Percentiles rank a stretch among this genome's conserved stretches.
These are phyloP conservation scores for Thamnaconus septentrionalis DNA, from an alignment of 2,113 vertebrate genomes.

Conservation along the genomic window DNA sequence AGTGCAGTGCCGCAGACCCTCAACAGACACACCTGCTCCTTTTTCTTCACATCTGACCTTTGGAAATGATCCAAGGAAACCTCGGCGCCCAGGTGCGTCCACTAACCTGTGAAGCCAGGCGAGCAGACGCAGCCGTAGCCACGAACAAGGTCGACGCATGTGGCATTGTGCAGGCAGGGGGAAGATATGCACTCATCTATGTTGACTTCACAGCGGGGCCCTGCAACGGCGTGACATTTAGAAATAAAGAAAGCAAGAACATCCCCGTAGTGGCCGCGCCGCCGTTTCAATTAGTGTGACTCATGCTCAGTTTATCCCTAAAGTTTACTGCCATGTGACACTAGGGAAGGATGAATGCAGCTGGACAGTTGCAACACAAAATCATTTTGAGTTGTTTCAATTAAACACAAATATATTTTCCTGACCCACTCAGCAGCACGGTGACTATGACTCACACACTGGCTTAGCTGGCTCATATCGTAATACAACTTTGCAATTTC, in stretches of 20 bases:
- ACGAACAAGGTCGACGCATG: constrained; percentile 70
- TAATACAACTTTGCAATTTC: no score
- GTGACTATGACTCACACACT: no score
- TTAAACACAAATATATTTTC: no score
- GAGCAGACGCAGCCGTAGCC: constrained; percentile 73
- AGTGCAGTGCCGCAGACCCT: no score
- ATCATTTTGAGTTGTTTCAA: not conserved
- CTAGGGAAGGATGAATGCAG: not conserved
- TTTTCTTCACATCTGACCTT: no score
- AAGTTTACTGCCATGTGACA: no score
- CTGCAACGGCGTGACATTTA: constrained; percentile 43
- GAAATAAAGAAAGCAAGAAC: not conserved
- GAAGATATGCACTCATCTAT: constrained; percentile 78
- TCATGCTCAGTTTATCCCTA: not conserved
- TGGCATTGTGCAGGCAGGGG: constrained; percentile 73
- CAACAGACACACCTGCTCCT: no score
- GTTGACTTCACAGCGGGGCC: constrained; percentile 78
- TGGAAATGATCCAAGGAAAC: no score
- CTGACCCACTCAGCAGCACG: no score
- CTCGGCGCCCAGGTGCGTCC: not conserved
- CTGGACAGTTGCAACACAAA: not conserved
- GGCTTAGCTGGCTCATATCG: no score
- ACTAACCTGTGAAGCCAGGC: constrained; percentile 78
- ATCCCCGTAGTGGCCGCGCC: not conserved
- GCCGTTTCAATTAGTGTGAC: constrained; percentile 4